These are phyloP conservation scores for Stenodera caucasica DNA, from an alignment of 2,888 invertebrate genomes.

Conservation along the genomic window DNA sequence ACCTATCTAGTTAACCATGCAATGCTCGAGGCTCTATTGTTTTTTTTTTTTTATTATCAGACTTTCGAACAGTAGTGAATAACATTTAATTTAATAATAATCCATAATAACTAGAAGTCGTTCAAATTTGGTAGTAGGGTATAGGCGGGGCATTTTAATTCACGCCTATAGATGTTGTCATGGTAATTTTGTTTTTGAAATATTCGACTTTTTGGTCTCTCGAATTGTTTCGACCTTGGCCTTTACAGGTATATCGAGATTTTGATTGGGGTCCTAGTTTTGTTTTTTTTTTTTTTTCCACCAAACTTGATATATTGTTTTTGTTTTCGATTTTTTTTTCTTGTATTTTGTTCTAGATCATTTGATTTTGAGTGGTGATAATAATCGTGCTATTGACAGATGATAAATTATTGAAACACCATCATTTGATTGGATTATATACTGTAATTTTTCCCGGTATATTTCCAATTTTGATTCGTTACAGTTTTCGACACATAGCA, in stretches of 20 bases:
- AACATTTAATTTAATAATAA: neutral
- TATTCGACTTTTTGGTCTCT: no score
- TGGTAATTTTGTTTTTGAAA: no score
- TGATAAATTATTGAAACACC: neutral
- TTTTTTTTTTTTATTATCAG: neutral
- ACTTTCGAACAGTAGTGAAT: neutral
- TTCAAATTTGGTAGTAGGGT: neutral
- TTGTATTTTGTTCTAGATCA: neutral
- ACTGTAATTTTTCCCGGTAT: no score
- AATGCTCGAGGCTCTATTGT: neutral
- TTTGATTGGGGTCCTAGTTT: neutral
- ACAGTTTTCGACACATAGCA: neutral
- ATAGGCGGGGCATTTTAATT: no score
- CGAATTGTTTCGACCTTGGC: neutral
- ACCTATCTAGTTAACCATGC: neutral
- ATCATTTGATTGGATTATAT: neutral
- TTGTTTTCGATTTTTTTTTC: neutral
- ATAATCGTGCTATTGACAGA: neutral
- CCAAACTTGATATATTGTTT: neutral
- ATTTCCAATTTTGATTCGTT: neutral
- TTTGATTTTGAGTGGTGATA: neutral
- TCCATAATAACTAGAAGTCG: neutral
- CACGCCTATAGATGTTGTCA: no score
- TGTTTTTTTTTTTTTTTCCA: no score
- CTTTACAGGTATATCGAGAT: neutral